Evolutionary conservation across 2,797 vertebrate genomes (phyloP), one percentile per base, ranked within the genome.

Genomic region (Sebastes oblongus): DNA sequence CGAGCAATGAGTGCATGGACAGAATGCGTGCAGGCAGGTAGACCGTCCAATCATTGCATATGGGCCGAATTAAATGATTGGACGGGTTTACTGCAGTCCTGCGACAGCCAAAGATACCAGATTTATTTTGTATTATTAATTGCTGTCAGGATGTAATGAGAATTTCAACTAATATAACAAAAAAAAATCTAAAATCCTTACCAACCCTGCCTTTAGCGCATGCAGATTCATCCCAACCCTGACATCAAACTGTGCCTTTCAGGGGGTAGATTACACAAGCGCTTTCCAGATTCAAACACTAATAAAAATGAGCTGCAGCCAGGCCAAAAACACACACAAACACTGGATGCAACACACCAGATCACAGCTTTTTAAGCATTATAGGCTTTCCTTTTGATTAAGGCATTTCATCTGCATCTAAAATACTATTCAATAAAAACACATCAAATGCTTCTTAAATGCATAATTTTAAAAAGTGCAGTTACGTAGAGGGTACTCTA

Each of bases 401-500:
- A 29, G 36, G 36, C 11, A 7, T 29, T 50, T 52, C 4, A 69
- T 20, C 29, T 61, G 29, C 22, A 50, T 71, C 12, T 34, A 27
- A 65, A 66, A 56, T 58, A 4, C 18, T n/a, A 39, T 18, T 14
- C 46, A 66, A 34, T 39, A 16, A 22, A 77, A 54, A 56, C 2
- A 54, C 46, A 18, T 52, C 27, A 39, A 55, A 46, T 27, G 46
- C 7, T 59, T 18, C 30, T 24, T 34, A 14, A 46, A 59, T 58
- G 12, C 12, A 34, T 58, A 16, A 11, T 7, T 56, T 66, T 62
- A n/a, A n/a, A n/a, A 79, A 56, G 27, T 92, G 93, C 81, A 93
- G 86, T 94, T 88, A 69, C 90, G 81, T 16, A 3, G 9, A 72
- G 3, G 13, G 6, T 30, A 75, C 93, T 91, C 86, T 88, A 42